Percentiles rank a stretch among this genome's conserved stretches.
Evolutionary conservation across 2,113 vertebrate genomes (phyloP).

Genomic region (Proteles cristata): DNA sequence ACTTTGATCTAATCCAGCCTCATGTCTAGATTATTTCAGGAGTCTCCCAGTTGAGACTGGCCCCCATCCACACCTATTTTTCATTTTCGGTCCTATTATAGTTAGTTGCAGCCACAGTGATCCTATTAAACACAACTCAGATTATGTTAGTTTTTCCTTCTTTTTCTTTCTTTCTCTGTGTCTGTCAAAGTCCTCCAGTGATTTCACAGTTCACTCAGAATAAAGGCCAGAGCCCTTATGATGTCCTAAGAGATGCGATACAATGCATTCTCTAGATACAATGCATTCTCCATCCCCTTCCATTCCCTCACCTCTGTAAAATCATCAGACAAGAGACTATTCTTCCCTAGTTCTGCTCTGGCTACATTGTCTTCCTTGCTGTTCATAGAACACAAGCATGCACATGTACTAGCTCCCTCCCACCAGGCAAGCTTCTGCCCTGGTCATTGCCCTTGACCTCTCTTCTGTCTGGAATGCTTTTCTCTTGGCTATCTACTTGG

Average conservation of each 20-base stretch:
- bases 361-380: not conserved
- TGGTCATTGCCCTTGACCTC: not conserved
- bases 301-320: not conserved
- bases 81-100: not conserved
- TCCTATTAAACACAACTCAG: not conserved
- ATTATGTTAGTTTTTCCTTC: not conserved
- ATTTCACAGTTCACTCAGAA: not conserved
- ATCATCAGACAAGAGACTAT: not conserved
- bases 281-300: not conserved
- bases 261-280: not conserved
- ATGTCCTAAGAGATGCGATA: not conserved
- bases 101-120: not conserved
- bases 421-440: not conserved
- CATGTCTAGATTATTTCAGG: not conserved
- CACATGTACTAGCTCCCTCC: not conserved
- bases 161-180: not conserved
- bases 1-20: not conserved
- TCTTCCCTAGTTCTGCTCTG: not conserved
- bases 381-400: fast-evolving
- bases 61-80: too few species aligned
- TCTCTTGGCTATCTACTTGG: not conserved
- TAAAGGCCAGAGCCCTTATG: not conserved
- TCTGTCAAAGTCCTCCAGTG: not conserved
- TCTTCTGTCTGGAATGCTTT: not conserved
- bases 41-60: not conserved